Evolutionary conservation across 2,888 invertebrate species (phyloP).

Genomic region (Nycteola revayana): DNA sequence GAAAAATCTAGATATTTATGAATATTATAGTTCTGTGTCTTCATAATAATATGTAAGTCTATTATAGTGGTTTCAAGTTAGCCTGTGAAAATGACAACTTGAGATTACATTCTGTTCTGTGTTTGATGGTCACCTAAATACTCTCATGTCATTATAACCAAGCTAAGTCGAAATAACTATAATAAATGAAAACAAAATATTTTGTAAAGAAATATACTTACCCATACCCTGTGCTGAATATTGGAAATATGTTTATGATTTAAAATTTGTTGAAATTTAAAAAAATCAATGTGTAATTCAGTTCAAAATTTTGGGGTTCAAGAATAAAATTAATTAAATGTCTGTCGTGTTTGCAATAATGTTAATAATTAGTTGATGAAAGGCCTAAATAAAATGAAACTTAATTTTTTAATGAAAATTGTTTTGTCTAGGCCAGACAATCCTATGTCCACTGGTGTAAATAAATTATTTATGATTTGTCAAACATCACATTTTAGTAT

Average conservation of each 20-base stretch:
- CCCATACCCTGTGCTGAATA: slow-evolving; percentile 4
- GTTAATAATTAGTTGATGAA: slow-evolving; percentile 15
- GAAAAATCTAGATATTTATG: slow-evolving; percentile 4
- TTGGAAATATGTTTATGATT: slow-evolving; percentile 1
- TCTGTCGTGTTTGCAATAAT: slow-evolving; percentile 3
- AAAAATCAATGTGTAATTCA: not conserved
- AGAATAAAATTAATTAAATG: not conserved
- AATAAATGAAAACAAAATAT: slow-evolving; percentile 2
- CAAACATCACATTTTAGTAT: slow-evolving; percentile 37
- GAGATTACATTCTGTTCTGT: too few relatives aligned
- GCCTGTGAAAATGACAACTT: too few relatives aligned
- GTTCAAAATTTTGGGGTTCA: too few relatives aligned
- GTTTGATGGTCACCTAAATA: too few relatives aligned
- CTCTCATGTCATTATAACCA: too few relatives aligned
- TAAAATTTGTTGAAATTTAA: slow-evolving; percentile 3
- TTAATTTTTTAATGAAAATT: slow-evolving; percentile 12
- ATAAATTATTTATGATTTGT: slow-evolving; percentile 22
- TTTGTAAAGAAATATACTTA: slow-evolving; percentile 12
- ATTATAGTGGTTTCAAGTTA: too few relatives aligned
- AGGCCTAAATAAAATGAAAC: slow-evolving; percentile 18
- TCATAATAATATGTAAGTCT: too few relatives aligned
- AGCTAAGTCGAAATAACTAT: too few relatives aligned
- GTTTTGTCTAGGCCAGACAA: slow-evolving; percentile 10
- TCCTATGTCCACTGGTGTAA: slow-evolving; percentile 18
- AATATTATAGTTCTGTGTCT: slow-evolving; percentile 10